phyloP scores from a whole-genome alignment of 2,113 vertebrate species.

The Piaya cayana region DNA sequence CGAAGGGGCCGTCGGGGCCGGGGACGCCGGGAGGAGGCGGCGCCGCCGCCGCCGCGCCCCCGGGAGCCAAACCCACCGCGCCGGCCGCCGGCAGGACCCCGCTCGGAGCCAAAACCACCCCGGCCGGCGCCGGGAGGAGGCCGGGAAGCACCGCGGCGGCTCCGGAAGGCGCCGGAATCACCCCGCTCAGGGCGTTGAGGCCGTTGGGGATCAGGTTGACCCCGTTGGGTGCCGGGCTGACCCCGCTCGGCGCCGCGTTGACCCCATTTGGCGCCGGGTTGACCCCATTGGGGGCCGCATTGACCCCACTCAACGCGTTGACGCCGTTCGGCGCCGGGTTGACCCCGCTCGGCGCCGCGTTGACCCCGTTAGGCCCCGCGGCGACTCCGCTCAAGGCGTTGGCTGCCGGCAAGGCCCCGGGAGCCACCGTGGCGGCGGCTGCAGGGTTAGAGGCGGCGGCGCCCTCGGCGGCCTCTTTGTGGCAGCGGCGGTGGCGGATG shows the following conservation, averaged over 20 bases:
- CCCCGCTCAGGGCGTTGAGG: background rate
- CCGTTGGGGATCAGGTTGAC: background rate
- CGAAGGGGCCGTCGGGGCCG: conserved; percentile 62
- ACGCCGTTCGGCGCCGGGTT: accelerated
- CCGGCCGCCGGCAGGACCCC: accelerated
- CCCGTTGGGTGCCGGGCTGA: background rate
- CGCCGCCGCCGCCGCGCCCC: background rate
- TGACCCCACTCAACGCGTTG: background rate
- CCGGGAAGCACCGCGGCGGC: no score
- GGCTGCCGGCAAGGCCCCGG: background rate
- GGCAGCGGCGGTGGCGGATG: conserved; percentile 76
- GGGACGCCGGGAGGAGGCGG: background rate
- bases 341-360: background rate
- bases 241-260: background rate
- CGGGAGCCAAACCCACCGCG: accelerated
- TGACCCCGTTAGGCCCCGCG: background rate
- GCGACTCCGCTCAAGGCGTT: background rate
- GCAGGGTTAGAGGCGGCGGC: background rate
- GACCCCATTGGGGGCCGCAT: background rate
- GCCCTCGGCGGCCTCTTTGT: conserved; percentile 14
- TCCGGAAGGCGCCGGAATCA: background rate
- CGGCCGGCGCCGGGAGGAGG: background rate
- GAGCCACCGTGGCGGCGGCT: accelerated
- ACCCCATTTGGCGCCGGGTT: background rate
- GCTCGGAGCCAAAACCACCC: background rate